A percentile compares a stretch with the other conserved stretches of the same genome.
phyloP scores from a whole-genome alignment of 2,888 invertebrate genomes.

The Subacronicta megacephala region DNA sequence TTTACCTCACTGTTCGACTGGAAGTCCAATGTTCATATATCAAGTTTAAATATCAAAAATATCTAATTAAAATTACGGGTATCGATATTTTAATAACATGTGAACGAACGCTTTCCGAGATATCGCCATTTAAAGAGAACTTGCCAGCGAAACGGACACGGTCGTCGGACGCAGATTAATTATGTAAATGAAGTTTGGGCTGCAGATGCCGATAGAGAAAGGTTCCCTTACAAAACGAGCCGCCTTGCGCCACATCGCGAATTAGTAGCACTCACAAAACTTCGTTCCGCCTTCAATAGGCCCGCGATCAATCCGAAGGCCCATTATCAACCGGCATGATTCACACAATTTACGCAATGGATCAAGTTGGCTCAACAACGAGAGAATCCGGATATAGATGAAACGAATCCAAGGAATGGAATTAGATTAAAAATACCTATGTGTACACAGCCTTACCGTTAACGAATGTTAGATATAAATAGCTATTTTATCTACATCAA shows the following conservation, averaged over 20 bases:
- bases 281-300: slow-evolving; percentile 62
- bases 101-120: slow-evolving; percentile 33
- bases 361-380: slow-evolving; percentile 60
- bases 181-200: slow-evolving; percentile 78
- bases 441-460: slow-evolving; percentile 15
- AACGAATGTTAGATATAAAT: background rate
- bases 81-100: background rate
- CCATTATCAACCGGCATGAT: slow-evolving; percentile 68
- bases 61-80: too few relatives aligned
- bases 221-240: slow-evolving; percentile 69
- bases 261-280: slow-evolving; percentile 61
- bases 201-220: slow-evolving; percentile 73
- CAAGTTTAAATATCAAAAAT: too few relatives aligned
- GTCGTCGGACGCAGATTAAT: slow-evolving; percentile 75
- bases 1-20: too few relatives aligned
- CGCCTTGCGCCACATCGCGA: slow-evolving; percentile 53
- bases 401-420: slow-evolving; percentile 47
- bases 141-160: slow-evolving; percentile 64
- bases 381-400: slow-evolving; percentile 56
- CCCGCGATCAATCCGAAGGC: slow-evolving; percentile 62
- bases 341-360: slow-evolving; percentile 67
- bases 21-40: too few relatives aligned
- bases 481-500: slow-evolving; percentile 2
- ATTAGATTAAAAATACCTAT: slow-evolving; percentile 48
- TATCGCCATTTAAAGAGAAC: slow-evolving; percentile 69